Evolutionary conservation across 2,113 vertebrate species (phyloP).

Genomic region (Bos javanicus): DNA sequence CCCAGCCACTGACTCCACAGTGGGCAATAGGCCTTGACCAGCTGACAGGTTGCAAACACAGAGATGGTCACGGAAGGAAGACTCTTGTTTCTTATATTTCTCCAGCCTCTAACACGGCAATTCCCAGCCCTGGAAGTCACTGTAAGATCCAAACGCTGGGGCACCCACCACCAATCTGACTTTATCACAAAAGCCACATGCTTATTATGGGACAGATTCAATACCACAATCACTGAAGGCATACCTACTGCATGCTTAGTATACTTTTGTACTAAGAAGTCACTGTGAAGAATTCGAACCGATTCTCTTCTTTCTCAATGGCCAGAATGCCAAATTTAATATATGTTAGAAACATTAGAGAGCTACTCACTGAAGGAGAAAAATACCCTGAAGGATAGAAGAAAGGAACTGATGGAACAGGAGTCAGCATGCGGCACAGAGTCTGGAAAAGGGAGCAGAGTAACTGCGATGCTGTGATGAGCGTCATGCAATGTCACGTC

Average conservation of each 20-base stretch:
- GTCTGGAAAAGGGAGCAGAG: neutral
- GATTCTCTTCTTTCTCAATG: neutral
- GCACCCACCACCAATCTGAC: neutral
- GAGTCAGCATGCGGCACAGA: accelerated
- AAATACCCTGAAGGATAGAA: neutral
- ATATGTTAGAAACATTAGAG: neutral
- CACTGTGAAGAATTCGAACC: neutral
- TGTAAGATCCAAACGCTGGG: neutral
- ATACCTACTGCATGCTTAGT: neutral
- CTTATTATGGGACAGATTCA: neutral
- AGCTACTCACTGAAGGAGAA: neutral
- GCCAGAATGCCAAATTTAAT: neutral
- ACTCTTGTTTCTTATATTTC: neutral
- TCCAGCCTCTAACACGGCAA: neutral
- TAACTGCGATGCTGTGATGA: no score
- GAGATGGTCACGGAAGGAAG: neutral
- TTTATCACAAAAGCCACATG: neutral
- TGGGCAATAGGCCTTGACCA: neutral
- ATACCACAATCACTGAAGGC: accelerated
- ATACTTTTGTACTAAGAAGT: neutral
- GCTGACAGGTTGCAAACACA: neutral
- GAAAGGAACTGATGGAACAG: neutral
- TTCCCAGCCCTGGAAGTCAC: neutral
- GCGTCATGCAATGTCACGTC: neutral
- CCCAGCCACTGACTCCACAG: no score